A percentile compares a stretch with the other conserved stretches of the same genome.
Conservation (phyloP, 2,113 vertebrate species). For the Dasypus novemcinctus region DNA sequence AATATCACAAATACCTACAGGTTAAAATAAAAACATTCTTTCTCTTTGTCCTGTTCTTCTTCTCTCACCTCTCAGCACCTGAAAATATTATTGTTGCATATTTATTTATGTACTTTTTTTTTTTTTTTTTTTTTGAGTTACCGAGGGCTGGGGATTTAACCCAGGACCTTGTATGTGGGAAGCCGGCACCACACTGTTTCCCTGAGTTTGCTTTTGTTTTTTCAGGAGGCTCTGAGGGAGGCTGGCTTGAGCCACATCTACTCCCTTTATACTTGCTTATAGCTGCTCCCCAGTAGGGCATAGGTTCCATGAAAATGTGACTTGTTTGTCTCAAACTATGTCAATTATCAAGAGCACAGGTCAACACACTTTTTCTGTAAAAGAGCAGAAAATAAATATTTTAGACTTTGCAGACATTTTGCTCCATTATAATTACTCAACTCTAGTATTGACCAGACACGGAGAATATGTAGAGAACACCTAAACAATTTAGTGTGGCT, state of each 20-base stretch:
- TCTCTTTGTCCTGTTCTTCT: background rate
- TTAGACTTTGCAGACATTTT: too few species aligned
- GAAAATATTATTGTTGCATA: background rate
- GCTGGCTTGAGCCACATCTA: too few species aligned
- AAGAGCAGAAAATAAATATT: background rate
- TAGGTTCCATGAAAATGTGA: background rate
- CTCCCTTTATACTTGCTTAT: background rate
- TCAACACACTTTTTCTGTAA: background rate
- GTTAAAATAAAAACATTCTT: background rate
- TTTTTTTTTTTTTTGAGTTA: too few species aligned
- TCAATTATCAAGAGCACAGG: background rate
- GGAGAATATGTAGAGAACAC: background rate
- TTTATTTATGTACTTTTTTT: too few species aligned
- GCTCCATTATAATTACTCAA: background rate
- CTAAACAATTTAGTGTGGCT: background rate
- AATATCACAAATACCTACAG: background rate
- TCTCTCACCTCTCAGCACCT: background rate
- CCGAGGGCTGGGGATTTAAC: too few species aligned
- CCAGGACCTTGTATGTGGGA: too few species aligned
- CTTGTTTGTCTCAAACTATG: background rate
- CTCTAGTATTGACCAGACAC: background rate
- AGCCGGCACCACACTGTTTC: too few species aligned
- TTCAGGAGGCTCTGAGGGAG: too few species aligned
- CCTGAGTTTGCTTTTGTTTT: too few species aligned
- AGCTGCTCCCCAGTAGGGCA: background rate